These are phyloP conservation scores for Sebastes schlegelii DNA, from an alignment of 2,113 vertebrate genomes.

Conservation along the genomic window DNA sequence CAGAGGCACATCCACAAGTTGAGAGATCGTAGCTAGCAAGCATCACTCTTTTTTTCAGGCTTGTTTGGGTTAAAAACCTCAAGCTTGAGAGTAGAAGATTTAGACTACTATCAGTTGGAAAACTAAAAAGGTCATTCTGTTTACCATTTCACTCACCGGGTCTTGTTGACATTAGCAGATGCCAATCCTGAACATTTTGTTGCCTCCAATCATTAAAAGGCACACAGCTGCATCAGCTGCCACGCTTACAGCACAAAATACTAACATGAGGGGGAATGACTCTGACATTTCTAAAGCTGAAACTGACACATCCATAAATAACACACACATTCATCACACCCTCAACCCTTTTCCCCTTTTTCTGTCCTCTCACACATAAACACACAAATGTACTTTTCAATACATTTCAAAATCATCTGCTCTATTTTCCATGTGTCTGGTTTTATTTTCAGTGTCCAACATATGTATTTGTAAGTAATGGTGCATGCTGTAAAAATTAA, in stretches of 20 bases:
- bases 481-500: constrained; percentile 17
- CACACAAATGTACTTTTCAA: neutral
- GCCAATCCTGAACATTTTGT: neutral
- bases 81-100: neutral
- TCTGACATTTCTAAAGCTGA: neutral
- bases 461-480: neutral
- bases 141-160: constrained; percentile 13
- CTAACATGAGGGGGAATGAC: neutral
- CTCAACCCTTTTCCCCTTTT: neutral
- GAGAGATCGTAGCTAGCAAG: too few species aligned
- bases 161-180: constrained; percentile 16
- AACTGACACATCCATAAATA: neutral
- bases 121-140: constrained; percentile 6
- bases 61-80: neutral
- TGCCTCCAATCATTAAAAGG: neutral
- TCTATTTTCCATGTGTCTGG: neutral
- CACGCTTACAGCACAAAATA: neutral
- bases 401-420: neutral
- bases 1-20: too few species aligned
- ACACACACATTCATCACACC: neutral
- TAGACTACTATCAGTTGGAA: neutral
- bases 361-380: neutral
- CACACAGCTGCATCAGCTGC: constrained; percentile 14
- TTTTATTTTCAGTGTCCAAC: too few species aligned
- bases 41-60: neutral